Base-by-base conservation (phyloP, 2,888 invertebrate species). In the Leucoptera coffeella region DNA sequence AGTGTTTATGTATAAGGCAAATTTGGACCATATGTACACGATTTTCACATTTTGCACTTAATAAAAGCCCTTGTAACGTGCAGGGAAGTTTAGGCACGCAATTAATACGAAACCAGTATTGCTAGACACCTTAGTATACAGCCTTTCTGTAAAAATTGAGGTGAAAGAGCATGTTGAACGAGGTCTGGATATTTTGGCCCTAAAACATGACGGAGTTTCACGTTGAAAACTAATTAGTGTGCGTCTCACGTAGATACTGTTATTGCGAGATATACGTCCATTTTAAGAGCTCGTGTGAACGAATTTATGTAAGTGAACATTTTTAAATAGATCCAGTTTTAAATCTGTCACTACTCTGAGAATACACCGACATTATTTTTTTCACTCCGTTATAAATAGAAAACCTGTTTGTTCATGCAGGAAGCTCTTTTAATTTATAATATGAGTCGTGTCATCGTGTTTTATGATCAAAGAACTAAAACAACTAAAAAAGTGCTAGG, bases 221-320 rank as follows among this genome's bases (percentile, higher is more conserved):
- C 57, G 61, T 60, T 59, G 53, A 50, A 55, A 61, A 56, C 64
- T 69, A 69, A 69, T 69, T 67, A 65, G 64, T 64, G 61, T 61
- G 61, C 58, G 51, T 56, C 51, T 54, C 51, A 54, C 58, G 57
- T 61, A 6, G 6, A 6, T 17, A 6, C 17, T 17, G 9, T 17
- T 6, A 7, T 17, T 6, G 6, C 9, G 6, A 17, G 17, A 17
- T n/a, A n/a, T 7, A 17, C 17, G 17, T 7, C 17, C 17, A 17
- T n/a, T n/a, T n/a, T n/a, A n/a, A 17, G 9, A 17, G 9, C 17
- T 7, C 6, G 17, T 9, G 17, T 17, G 17, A 17, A 17, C 9
- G 17, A 17, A 17, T 17, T 17, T 17, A 17, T 17, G 9, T n/a
- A n/a, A n/a, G n/a, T n/a, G n/a, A n/a, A n/a, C n/a, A n/a, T n/a